Percentiles rank a stretch among this genome's conserved stretches.
Evolutionary conservation across 1,140 invertebrate species (phyloP).

Genomic region (Pantala flavescens): DNA sequence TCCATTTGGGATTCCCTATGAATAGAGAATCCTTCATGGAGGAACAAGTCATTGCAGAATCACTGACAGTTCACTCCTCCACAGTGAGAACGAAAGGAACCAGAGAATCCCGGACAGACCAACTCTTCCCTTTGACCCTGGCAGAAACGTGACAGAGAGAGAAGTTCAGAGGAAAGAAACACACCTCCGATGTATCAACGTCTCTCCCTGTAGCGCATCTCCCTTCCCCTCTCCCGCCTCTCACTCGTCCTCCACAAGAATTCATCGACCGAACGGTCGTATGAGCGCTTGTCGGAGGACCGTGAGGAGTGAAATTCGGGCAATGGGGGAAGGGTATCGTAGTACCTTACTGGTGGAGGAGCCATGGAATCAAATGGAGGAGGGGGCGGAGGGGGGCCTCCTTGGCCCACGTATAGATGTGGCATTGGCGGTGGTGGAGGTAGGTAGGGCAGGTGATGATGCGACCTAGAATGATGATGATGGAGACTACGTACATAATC

Average conservation of each 20-base stretch:
- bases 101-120: too few relatives aligned
- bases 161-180: too few relatives aligned
- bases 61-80: too few relatives aligned
- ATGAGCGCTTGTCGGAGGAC: constrained; percentile 61
- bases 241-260: constrained; percentile 74
- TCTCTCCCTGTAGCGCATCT: constrained; percentile 37
- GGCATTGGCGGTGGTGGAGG: background rate
- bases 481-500: background rate
- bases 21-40: too few relatives aligned
- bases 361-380: constrained; percentile 21
- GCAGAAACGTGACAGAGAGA: too few relatives aligned
- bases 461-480: background rate
- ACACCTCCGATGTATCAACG: background rate
- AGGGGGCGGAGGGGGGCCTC: background rate
- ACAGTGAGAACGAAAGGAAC: too few relatives aligned
- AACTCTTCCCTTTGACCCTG: too few relatives aligned
- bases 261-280: constrained; percentile 83
- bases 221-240: constrained; percentile 41
- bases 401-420: background rate
- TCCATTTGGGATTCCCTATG: too few relatives aligned
- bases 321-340: constrained; percentile 52
- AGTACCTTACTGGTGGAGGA: constrained; percentile 63
- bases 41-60: too few relatives aligned
- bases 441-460: background rate
- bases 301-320: constrained; percentile 32